Percentiles rank a stretch among this genome's conserved stretches.
Conservation (phyloP, 2,888 invertebrate species). For the Brachylomia viminalis region DNA sequence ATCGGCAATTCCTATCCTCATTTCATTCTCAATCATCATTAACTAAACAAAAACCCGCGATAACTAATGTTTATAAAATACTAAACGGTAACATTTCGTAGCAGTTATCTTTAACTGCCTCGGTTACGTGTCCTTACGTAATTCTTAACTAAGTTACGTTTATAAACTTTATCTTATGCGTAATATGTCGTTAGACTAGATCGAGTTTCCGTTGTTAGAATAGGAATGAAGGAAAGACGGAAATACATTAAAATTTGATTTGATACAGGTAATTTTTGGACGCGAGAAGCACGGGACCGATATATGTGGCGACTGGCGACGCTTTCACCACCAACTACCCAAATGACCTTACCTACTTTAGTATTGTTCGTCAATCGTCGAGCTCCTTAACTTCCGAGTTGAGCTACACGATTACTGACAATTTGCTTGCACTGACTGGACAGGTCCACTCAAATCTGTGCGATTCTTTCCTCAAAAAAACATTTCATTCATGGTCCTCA, state of each 20-base stretch:
- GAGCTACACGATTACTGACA: too few relatives aligned
- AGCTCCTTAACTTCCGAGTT: too few relatives aligned
- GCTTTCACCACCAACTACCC: too few relatives aligned
- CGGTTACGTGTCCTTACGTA: constrained; percentile 48
- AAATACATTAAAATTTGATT: background rate
- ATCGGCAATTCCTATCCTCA: background rate
- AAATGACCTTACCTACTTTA: too few relatives aligned
- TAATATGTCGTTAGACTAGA: constrained; percentile 34
- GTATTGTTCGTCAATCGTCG: too few relatives aligned
- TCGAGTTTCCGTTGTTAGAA: constrained; percentile 30
- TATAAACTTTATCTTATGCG: constrained; percentile 40
- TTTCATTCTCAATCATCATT: background rate
- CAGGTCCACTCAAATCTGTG: too few relatives aligned
- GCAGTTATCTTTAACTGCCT: constrained; percentile 28
- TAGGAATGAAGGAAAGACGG: background rate
- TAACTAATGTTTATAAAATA: constrained; percentile 4
- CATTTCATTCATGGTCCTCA: too few relatives aligned
- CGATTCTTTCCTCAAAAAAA: too few relatives aligned
- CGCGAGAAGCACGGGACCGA: background rate
- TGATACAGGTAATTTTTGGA: background rate
- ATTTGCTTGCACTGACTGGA: too few relatives aligned
- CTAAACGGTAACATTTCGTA: constrained; percentile 8
- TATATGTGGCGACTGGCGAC: too few relatives aligned
- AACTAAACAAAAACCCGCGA: background rate
- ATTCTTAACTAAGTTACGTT: constrained; percentile 32